phyloP scores from a whole-genome alignment of 1,140 invertebrate genomes.

The Listronotus oregonensis region DNA sequence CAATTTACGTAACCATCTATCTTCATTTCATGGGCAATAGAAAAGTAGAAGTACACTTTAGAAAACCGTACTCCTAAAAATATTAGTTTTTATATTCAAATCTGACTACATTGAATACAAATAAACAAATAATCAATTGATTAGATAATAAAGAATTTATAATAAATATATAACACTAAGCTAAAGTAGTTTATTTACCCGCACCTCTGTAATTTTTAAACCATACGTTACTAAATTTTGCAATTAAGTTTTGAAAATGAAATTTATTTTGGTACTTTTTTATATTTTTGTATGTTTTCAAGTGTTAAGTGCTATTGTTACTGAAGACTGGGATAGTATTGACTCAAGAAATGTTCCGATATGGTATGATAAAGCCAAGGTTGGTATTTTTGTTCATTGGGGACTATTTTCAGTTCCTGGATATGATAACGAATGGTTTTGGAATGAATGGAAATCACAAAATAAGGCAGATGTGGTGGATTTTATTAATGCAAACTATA shows the following conservation, averaged over 20 bases:
- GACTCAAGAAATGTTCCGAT: constrained; percentile 78
- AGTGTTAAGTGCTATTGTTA: constrained; percentile 1
- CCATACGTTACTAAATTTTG: neutral
- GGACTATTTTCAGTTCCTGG: constrained; percentile 90
- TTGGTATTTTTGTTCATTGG: constrained; percentile 94
- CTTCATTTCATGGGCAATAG: too few relatives aligned
- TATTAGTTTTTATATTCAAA: too few relatives aligned
- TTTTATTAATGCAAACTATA: constrained; percentile 79
- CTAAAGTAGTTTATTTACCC: too few relatives aligned
- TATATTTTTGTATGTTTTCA: neutral
- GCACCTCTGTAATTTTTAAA: too few relatives aligned
- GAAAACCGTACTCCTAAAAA: too few relatives aligned
- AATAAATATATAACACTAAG: too few relatives aligned
- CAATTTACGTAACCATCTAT: too few relatives aligned
- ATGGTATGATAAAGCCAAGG: constrained; percentile 90
- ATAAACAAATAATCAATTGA: too few relatives aligned
- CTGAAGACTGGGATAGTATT: constrained; percentile 74
- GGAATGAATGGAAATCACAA: constrained; percentile 70
- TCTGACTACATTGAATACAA: too few relatives aligned
- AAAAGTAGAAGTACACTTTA: too few relatives aligned
- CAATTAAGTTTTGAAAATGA: too few relatives aligned
- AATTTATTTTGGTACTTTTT: neutral
- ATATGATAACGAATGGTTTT: constrained; percentile 86
- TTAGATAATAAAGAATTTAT: too few relatives aligned
- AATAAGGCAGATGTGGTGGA: constrained; percentile 55